Evolutionary conservation across 2,888 invertebrate species (phyloP).

Genomic region (Mimas tiliae): DNA sequence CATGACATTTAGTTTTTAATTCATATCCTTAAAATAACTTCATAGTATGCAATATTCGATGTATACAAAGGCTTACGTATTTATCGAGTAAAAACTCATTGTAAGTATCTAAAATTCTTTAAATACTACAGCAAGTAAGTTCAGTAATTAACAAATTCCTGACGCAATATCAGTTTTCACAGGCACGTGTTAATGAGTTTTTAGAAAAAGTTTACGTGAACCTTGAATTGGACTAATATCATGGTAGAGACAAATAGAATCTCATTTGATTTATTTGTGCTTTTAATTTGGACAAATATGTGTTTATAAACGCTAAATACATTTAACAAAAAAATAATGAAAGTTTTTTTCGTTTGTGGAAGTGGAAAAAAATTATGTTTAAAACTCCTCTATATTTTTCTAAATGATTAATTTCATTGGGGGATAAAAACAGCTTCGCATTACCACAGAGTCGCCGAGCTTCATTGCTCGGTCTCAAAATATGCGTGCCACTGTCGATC

Average conservation of each 20-base stretch:
- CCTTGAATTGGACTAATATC: background rate
- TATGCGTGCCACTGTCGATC: too few relatives aligned
- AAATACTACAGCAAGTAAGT: conserved; percentile 7
- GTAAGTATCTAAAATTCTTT: background rate
- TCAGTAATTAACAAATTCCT: conserved; percentile 16
- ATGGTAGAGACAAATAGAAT: too few relatives aligned
- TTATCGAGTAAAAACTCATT: conserved; percentile 9
- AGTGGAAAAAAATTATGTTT: too few relatives aligned
- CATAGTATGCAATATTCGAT: background rate
- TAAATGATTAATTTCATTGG: too few relatives aligned
- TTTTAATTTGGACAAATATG: background rate
- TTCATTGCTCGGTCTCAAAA: too few relatives aligned
- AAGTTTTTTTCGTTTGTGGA: too few relatives aligned
- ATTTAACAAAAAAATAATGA: too few relatives aligned
- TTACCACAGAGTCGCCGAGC: too few relatives aligned
- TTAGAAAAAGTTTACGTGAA: too few relatives aligned
- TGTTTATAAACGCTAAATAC: background rate
- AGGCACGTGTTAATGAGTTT: conserved; percentile 14
- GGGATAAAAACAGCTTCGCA: too few relatives aligned
- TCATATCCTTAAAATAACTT: background rate
- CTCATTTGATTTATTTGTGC: background rate
- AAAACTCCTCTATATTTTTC: too few relatives aligned
- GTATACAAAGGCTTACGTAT: conserved; percentile 7
- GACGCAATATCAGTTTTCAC: conserved; percentile 14
- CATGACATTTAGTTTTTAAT: background rate